Base-by-base conservation (phyloP, 2,113 vertebrate species). In the Phalacrocorax brasilianus region DNA sequence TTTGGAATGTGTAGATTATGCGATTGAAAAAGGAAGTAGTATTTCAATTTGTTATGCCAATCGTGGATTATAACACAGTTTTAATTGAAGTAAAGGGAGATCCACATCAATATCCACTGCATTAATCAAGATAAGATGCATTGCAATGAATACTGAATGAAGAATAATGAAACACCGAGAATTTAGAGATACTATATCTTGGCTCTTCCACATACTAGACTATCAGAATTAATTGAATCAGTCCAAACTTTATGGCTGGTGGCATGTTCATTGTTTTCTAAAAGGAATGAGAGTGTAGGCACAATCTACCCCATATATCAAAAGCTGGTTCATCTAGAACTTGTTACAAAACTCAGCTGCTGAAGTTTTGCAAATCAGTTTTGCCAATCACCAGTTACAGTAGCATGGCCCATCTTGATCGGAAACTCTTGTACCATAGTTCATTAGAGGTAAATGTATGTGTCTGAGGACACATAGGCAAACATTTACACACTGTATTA, bases 41-140 rank as follows among this genome's bases (percentile, higher is more conserved):
- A 67, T 92, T 95, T 85, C 85, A 65, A 81, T 95, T 94, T 78
- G 47, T 90, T 93, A 91, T 4, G 11, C 59, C 56, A 85, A 27
- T 88, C 10, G 12, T 96, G 50, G 93, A 79, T 93, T 94, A 74
- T 59, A 95, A 81, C 14, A 4, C 62, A 68, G 23, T 91, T 96
- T 94, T 95, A 95, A 92, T 75, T 93, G 47, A 93, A 76, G 68
- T 75, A 85, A 87, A 89, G 73, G 84, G 76, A 94, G 76, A 89
- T 71, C 65, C 40, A 50, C 14, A 19, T 79, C 91, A 92, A 76
- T 90, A 84, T 91, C 81, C 80, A 85, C 76, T 90, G 40, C 33
- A 53, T 91, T 95, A 91, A 92, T 90, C 78, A 91, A 91, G 81
- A 90, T 82, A 80, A 65, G 50, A 74, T 91, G 45, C 70, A 52